phyloP scores from a whole-genome alignment of 2,888 invertebrate species.

The Chymomyza caudatula region DNA sequence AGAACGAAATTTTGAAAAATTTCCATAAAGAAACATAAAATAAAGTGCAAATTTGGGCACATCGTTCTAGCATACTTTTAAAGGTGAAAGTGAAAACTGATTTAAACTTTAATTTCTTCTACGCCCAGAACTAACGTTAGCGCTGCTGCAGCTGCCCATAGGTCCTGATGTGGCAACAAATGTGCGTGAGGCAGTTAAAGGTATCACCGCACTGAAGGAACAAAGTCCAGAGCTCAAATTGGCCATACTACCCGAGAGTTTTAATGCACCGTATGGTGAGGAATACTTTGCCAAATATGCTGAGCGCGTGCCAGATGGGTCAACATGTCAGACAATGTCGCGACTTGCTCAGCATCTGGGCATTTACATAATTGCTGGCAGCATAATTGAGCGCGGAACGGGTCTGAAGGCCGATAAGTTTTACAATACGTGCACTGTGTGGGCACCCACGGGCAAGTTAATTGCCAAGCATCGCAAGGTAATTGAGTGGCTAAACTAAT shows the following conservation, averaged over 20 bases:
- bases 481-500: constrained; percentile 21
- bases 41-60: too few species aligned
- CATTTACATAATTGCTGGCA: constrained; percentile 92
- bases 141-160: constrained; percentile 66
- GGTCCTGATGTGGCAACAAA: constrained; percentile 55
- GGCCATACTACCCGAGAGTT: constrained; percentile 90
- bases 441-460: constrained; percentile 87
- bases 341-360: constrained; percentile 86
- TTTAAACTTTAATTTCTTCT: constrained; percentile 14
- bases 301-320: constrained; percentile 90
- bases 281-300: constrained; percentile 89
- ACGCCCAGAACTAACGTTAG: constrained; percentile 63
- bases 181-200: constrained; percentile 58
- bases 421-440: constrained; percentile 94
- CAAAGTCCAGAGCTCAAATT: constrained; percentile 77
- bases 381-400: constrained; percentile 87
- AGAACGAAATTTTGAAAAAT: too few species aligned
- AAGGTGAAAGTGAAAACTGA: too few species aligned
- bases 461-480: constrained; percentile 92
- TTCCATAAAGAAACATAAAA: too few species aligned
- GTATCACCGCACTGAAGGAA: constrained; percentile 59
- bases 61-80: too few species aligned
- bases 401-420: constrained; percentile 78
- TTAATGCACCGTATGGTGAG: constrained; percentile 95
- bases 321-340: constrained; percentile 85